Base-by-base conservation (phyloP, 2,797 vertebrate genomes). In the Corythornis leucogaster region DNA sequence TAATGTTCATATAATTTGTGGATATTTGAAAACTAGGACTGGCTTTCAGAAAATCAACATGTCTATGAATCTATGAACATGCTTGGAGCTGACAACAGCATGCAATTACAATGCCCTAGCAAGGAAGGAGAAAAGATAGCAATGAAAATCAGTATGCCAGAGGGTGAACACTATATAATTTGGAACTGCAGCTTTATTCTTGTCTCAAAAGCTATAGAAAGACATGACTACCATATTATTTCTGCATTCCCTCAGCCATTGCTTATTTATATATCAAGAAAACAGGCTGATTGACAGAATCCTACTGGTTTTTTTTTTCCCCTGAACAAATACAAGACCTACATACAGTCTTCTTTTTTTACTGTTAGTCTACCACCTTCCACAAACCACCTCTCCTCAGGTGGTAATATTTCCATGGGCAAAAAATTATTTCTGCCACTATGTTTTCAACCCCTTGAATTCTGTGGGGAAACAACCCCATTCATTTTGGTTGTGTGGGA, bases 131-230 rank as follows among this genome's bases (percentile, higher is more conserved):
- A 59, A 86, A 69, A 83, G 53, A 38, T 9, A 88, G 61, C 83
- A 79, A 31, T 64, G n/a, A 35, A 35, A 76, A 84, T 74, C 50
- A 67, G 62, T 88, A 46, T 90, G 71, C 80, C 81, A 21, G 31
- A 90, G 74, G 31, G 26, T 55, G 24, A 85, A 45, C 70, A 42
- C 50, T 81, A 19, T 53, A 38, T 92, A 89, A 91, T 92, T 92
- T 82, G 70, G 57, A 75, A 75, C 42, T 48, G 64, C 85, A 71
- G 61, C 46, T 95, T 93, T 91, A 81, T 87, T 91, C 68, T 77
- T 74, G 50, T 84, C 78, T 87, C 80, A 74, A 64, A 93, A 91
- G 74, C 88, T 81, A 40, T 68, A 82, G 78, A 88, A 92, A 92
- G 25, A 64, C 3, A 2, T 22, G 45, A 51, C 38, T 92, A 61